Percentiles rank a stretch among this genome's conserved stretches.
These are phyloP conservation scores for Vannuccia rotundouncinata DNA, from an alignment of 2,888 invertebrate genomes.

Conservation along the genomic window DNA sequence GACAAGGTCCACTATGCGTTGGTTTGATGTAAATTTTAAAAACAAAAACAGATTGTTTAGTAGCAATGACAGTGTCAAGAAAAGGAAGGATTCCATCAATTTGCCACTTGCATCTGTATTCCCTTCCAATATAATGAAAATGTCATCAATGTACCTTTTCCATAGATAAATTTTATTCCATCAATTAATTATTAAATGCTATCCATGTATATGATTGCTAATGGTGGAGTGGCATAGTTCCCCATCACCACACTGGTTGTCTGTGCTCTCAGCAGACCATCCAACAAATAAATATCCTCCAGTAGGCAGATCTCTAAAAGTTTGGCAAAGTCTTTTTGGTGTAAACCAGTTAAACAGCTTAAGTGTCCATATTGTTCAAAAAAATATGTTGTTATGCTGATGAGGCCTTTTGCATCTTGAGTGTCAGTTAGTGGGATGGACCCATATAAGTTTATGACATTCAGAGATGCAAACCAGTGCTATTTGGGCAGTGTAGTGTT, in stretches of 20 bases:
- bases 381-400: background rate
- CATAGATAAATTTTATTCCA: background rate
- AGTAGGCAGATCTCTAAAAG: background rate
- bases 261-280: background rate
- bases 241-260: background rate
- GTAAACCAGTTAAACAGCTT: background rate
- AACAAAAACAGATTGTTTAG: background rate
- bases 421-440: background rate
- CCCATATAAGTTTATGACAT: too few species aligned
- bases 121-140: background rate
- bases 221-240: background rate
- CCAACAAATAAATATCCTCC: background rate
- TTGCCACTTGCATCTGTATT: background rate
- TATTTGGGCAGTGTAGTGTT: too few species aligned
- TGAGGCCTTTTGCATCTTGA: background rate
- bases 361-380: background rate
- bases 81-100: background rate
- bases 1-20: background rate
- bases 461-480: too few species aligned
- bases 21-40: background rate
- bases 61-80: background rate
- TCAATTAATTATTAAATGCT: background rate
- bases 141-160: constrained; percentile 19
- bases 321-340: background rate
- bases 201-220: background rate